phyloP scores from a whole-genome alignment of 2,797 vertebrate genomes.

The Percopsis omiscomaycus region DNA sequence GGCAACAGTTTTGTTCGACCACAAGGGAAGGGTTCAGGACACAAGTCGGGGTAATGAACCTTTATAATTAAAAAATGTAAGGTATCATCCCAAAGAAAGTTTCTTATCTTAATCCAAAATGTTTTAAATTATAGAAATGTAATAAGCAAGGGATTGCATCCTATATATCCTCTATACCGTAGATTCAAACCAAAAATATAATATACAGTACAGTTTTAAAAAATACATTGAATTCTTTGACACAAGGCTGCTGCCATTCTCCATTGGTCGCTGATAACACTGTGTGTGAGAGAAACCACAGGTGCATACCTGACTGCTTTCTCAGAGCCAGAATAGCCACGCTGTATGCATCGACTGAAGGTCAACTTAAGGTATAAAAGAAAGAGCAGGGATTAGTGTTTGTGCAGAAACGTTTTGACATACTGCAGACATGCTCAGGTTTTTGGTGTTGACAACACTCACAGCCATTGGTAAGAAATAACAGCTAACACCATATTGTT shows the following conservation, averaged over 20 bases:
- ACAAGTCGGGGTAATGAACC: no score
- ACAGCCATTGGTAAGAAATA: constrained; percentile 64
- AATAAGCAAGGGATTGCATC: background rate
- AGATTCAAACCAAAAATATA: no score
- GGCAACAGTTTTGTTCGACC: no score
- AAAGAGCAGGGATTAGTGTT: background rate
- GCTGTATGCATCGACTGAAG: constrained; percentile 32
- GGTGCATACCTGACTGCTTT: constrained; percentile 43
- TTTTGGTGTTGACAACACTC: constrained; percentile 66
- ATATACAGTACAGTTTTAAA: no score
- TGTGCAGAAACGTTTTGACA: constrained; percentile 22
- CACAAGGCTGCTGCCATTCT: background rate
- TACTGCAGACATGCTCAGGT: constrained; percentile 59
- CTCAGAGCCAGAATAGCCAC: constrained; percentile 11
- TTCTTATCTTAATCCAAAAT: no score
- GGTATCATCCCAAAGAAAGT: no score
- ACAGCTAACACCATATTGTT: background rate
- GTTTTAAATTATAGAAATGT: background rate
- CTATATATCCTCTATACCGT: background rate
- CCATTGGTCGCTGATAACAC: constrained; percentile 41
- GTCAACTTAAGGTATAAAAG: constrained; percentile 59
- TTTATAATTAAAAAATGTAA: no score
- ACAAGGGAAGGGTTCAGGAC: no score
- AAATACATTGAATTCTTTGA: no score
- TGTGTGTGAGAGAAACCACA: constrained; percentile 55